Base-by-base conservation (phyloP, 1,140 invertebrate species). In the Littorina saxatilis region DNA sequence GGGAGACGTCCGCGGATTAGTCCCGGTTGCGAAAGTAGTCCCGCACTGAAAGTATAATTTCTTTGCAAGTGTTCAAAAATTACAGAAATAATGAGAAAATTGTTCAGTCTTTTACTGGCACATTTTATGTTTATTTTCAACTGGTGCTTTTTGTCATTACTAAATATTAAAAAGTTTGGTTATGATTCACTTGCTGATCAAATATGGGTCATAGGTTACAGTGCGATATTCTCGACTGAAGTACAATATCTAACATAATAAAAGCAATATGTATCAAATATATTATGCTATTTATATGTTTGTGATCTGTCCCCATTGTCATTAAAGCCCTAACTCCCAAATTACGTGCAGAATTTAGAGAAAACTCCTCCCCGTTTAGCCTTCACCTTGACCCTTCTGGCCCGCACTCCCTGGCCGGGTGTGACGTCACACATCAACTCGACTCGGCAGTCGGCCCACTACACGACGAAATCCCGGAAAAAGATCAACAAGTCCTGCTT, bases 351-450 rank as follows among this genome's bases (percentile, higher is more conserved):
- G 7, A 23, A 61, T 61, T 61, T 7, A 11, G 20, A 61, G 27
- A 29, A 61, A 61, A 61, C 20, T 61, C 58, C 58, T 23, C 23
- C n/a, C 7, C n/a, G n/a, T 23, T 13, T 78, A 74, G 75, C 81
- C 81, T 84, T 82, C 75, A 86, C 79, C 83, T 82, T 85, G 40
- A 50, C 39, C 50, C 55, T 58, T 52, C 40, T n/a, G 40, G 37
- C 76, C 81, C 79, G 75, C 52, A 73, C 32, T 58, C 43, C 74
- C 74, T 82, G 50, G 50, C 43, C 61, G 43, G 61, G 77, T 70
- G 47, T 88, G 88, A 90, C 87, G 87, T 90, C 85, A 88, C 79
- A 55, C 68, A 78, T 68, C 70, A 75, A 58, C 32, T 75, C 35
- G 75, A 47, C 32, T 82, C 55, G 58, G 37, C 61, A 63, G 75